Evolutionary conservation across 1,140 invertebrate species (phyloP), one percentile per base, ranked within the genome.

Genomic region (Lordiphosa collinella): DNA sequence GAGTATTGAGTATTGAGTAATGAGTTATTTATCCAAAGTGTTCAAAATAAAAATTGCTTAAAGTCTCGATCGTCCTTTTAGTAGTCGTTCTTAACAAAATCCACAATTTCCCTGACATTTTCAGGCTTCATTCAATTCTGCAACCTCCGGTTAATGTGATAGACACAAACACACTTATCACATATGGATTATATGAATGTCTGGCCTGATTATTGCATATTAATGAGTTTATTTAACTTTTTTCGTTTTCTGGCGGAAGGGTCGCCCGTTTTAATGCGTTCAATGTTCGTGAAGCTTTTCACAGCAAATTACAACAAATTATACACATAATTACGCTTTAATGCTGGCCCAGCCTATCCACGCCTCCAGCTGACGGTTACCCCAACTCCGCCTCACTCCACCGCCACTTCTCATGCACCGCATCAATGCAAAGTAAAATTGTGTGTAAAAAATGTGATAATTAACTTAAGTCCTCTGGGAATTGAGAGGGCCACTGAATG

Each of bases 391-490:
- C 16, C 55, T 22, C 34, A 43, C 16, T 29, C 18, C 18, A 16
- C 36, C 34, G 10, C 14, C 32, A 25, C 63, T 48, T 52, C 54
- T 40, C 34, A 41, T 51, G 69, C 43, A 64, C 52, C 65, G 56
- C 75, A 80, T 80, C 75, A 80, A 82, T 80, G 76, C 78, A 80
- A 82, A 80, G 76, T 80, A 80, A 80, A 80, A 82, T 76, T 82
- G 78, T 80, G 75, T 80, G 76, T 80, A 82, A 80, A 80, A 80
- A 80, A 80, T 80, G 75, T 82, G 76, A 80, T 80, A 80, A 80
- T 80, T 80, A 80, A 82, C 76, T 82, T 80, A 75, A 80, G 76
- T 80, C 76, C 76, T 51, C 56, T 80, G 76, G 69, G 76, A 71
- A 18, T 18, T 3, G 2, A 18, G 18, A 18, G 18, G 18, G 18